A percentile compares a stretch with the other conserved stretches of the same genome.
phyloP scores from a whole-genome alignment of 2,888 invertebrate species.

The Thecophora atra region DNA sequence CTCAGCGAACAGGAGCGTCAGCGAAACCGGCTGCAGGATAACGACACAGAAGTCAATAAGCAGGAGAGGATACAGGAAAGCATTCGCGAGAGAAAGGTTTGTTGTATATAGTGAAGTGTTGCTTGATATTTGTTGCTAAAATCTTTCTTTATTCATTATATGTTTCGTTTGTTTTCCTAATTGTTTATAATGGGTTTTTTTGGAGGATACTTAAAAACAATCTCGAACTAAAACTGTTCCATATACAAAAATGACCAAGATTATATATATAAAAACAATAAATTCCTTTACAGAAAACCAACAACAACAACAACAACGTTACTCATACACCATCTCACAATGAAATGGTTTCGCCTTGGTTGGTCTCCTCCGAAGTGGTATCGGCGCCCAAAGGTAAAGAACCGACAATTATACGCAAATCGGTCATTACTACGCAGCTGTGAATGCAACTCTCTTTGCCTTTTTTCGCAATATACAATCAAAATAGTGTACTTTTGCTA shows the following conservation, averaged over 20 bases:
- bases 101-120: conserved; percentile 38
- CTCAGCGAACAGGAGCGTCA: conserved; percentile 61
- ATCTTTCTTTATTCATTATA: conserved; percentile 22
- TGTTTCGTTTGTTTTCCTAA: conserved; percentile 30
- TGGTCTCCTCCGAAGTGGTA: conserved; percentile 79
- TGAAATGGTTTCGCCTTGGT: conserved; percentile 82
- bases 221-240: not conserved
- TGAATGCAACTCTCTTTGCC: conserved; percentile 62
- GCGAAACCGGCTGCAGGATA: conserved; percentile 47
- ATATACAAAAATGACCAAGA: not conserved
- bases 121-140: conserved; percentile 25
- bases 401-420: conserved; percentile 81
- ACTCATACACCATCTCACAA: conserved; percentile 67
- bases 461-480: too few species aligned
- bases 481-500: too few species aligned
- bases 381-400: conserved; percentile 74
- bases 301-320: conserved; percentile 67
- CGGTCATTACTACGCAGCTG: conserved; percentile 87
- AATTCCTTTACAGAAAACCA: conserved; percentile 66
- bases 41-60: conserved; percentile 41
- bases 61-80: conserved; percentile 54
- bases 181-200: not conserved
- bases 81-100: conserved; percentile 58
- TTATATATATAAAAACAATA: not conserved
- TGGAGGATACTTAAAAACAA: not conserved